phyloP scores from a whole-genome alignment of 1,140 invertebrate genomes.

The Cyrtorhinus lividipennis region DNA sequence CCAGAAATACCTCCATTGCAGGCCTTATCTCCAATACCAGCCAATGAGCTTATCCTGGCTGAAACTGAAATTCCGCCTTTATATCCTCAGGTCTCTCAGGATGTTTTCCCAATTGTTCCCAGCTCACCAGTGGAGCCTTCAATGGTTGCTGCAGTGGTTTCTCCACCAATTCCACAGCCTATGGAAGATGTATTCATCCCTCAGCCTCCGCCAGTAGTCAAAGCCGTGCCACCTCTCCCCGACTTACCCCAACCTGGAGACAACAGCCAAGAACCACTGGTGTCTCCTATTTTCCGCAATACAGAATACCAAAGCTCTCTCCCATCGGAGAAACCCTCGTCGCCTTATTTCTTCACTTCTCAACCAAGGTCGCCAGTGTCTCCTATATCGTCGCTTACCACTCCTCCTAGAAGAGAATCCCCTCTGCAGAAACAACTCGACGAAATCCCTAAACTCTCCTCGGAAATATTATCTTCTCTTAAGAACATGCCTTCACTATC shows the following conservation, averaged over 20 bases:
- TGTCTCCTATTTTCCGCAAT: too few species aligned
- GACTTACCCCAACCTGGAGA: not conserved
- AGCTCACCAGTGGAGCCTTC: not conserved
- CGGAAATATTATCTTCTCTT: not conserved
- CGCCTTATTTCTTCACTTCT: not conserved
- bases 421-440: not conserved
- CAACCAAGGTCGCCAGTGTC: not conserved
- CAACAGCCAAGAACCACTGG: too few species aligned
- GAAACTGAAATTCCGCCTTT: too few species aligned
- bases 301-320: too few species aligned
- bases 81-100: too few species aligned
- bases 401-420: not conserved
- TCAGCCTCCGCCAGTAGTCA: not conserved
- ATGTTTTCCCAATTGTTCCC: not conserved
- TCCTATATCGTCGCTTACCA: not conserved
- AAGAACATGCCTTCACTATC: not conserved
- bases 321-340: too few species aligned
- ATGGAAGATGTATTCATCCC: not conserved
- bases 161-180: not conserved
- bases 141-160: not conserved
- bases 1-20: too few species aligned
- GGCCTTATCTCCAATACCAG: too few species aligned
- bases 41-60: too few species aligned
- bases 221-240: not conserved
- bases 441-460: not conserved